These are phyloP conservation scores for Chironomus tepperi DNA, from an alignment of 1,140 invertebrate species.

Conservation along the genomic window DNA sequence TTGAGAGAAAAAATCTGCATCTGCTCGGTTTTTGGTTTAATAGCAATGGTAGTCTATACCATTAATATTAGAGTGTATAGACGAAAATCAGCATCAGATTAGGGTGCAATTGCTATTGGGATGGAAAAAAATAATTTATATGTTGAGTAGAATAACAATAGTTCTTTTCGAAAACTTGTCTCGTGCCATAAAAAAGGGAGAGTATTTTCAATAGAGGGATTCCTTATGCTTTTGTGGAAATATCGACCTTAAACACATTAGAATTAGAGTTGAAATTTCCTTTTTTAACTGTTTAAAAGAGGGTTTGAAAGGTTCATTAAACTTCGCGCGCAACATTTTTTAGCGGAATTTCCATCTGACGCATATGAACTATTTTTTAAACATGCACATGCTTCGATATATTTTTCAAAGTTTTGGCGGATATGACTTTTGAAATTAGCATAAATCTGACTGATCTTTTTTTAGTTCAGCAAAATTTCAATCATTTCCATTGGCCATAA, in stretches of 20 bases:
- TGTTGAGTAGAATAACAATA: not conserved
- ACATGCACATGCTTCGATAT: not conserved
- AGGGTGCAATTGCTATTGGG: slow-evolving; percentile 2
- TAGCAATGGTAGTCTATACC: slow-evolving; percentile 1
- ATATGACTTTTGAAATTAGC: not conserved
- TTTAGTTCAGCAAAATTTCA: too few relatives aligned
- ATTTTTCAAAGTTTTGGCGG: not conserved
- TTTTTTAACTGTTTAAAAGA: not conserved
- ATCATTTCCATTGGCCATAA: too few relatives aligned
- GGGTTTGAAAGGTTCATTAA: slow-evolving; percentile 6
- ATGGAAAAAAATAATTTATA: not conserved
- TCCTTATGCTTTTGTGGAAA: not conserved
- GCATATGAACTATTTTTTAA: not conserved
- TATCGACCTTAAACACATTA: not conserved
- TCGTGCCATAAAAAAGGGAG: slow-evolving; percentile 21
- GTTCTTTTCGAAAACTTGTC: slow-evolving; percentile 5
- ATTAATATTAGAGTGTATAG: slow-evolving; percentile 4
- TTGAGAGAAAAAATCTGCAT: not conserved
- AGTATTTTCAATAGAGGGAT: not conserved
- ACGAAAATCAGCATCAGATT: slow-evolving; percentile 9
- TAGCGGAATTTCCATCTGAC: not conserved
- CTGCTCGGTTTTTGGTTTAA: not conserved
- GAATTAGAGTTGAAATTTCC: not conserved
- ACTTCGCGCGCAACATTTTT: slow-evolving; percentile 11
- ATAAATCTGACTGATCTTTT: not conserved